Conservation (phyloP, 2,797 vertebrate species). For the Ptychadena robeensis region DNA sequence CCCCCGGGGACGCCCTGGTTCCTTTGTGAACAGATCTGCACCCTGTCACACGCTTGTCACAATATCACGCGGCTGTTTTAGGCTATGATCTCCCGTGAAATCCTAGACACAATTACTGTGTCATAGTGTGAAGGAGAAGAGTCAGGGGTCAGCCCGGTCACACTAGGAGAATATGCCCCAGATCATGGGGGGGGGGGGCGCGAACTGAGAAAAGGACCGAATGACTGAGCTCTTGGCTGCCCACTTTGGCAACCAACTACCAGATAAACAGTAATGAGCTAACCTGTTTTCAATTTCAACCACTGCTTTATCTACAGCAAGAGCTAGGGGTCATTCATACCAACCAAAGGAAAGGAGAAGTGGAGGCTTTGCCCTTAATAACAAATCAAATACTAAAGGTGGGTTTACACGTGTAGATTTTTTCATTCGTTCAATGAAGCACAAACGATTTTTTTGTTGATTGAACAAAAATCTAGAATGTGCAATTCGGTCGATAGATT, state of each 20-base stretch:
- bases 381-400: too few species aligned
- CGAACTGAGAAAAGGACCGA: neutral
- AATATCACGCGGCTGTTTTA: constrained; percentile 45
- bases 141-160: constrained; percentile 47
- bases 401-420: too few species aligned
- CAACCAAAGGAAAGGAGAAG: neutral
- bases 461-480: too few species aligned
- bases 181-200: neutral
- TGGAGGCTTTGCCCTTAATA: neutral
- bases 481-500: too few species aligned
- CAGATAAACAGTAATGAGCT: neutral
- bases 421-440: too few species aligned
- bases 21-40: constrained; percentile 55
- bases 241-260: neutral
- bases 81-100: constrained; percentile 55
- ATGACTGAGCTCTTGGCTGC: neutral
- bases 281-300: neutral
- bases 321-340: neutral
- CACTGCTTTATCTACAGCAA: neutral
- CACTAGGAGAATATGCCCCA: constrained; percentile 46
- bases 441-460: too few species aligned
- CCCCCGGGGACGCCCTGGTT: constrained; percentile 32
- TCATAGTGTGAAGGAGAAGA: constrained; percentile 44
- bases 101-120: constrained; percentile 55
- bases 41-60: constrained; percentile 61